These are phyloP conservation scores for Anticlea derivata DNA, from an alignment of 2,888 invertebrate species.

Conservation along the genomic window DNA sequence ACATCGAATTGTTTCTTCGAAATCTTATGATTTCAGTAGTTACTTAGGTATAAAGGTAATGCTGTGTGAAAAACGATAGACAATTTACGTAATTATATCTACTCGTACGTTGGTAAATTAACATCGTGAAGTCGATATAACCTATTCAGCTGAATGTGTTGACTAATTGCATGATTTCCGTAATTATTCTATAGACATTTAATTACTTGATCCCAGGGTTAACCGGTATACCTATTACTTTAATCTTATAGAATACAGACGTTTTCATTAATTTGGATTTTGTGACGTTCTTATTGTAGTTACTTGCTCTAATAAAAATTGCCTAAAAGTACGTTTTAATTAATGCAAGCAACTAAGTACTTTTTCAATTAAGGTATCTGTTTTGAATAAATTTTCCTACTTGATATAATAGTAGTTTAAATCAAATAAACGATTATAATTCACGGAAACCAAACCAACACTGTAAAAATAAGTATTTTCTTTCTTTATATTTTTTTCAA, in stretches of 20 bases:
- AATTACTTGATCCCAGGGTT: constrained; percentile 28
- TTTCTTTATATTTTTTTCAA: too few relatives aligned
- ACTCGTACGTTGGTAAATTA: too few relatives aligned
- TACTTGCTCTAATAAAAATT: constrained; percentile 7
- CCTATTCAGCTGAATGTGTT: not conserved
- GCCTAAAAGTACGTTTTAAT: constrained; percentile 13
- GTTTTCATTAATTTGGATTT: constrained; percentile 30
- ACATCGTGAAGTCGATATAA: too few relatives aligned
- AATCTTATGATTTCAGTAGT: not conserved
- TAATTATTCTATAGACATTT: constrained; percentile 17
- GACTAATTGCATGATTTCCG: constrained; percentile 1
- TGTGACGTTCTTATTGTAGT: constrained; percentile 18
- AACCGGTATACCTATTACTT: constrained; percentile 10
- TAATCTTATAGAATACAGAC: constrained; percentile 29
- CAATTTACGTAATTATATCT: too few relatives aligned
- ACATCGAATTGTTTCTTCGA: not conserved
- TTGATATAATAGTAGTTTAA: too few relatives aligned
- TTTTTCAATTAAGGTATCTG: not conserved
- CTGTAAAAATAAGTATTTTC: too few relatives aligned
- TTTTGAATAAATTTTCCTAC: too few relatives aligned
- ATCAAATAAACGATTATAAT: too few relatives aligned
- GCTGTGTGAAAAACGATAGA: too few relatives aligned
- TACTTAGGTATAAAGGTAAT: too few relatives aligned
- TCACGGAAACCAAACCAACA: too few relatives aligned
- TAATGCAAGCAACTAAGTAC: constrained; percentile 28